These are phyloP conservation scores for Hybognathus amarus DNA, from an alignment of 2,797 vertebrate genomes.

Conservation along the genomic window DNA sequence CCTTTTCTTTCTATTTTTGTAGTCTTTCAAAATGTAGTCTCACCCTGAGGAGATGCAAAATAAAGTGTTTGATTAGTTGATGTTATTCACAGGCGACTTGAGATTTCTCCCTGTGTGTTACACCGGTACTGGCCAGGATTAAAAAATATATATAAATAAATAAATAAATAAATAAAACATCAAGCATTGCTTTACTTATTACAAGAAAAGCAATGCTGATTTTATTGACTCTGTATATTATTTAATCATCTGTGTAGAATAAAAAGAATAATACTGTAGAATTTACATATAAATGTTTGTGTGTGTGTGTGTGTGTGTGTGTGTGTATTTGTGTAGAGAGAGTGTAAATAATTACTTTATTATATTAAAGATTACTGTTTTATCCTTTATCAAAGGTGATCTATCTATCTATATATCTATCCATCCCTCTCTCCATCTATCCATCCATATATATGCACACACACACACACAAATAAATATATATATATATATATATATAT, in stretches of 20 bases:
- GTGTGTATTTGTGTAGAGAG: too few relatives aligned
- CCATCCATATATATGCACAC: too few relatives aligned
- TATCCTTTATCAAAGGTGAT: not conserved
- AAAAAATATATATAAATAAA: too few relatives aligned
- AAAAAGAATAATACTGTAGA: not conserved
- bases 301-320: too few relatives aligned
- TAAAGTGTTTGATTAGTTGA: conserved; percentile 48
- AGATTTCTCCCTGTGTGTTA: conserved; percentile 15
- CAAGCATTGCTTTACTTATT: not conserved
- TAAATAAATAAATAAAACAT: not conserved
- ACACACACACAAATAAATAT: too few relatives aligned
- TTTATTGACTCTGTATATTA: not conserved
- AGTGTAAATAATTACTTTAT: not conserved
- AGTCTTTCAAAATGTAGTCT: conserved; percentile 10
- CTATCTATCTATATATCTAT: too few relatives aligned
- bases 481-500: too few relatives aligned
- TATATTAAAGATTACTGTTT: not conserved
- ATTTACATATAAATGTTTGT: not conserved
- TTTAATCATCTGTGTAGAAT: not conserved
- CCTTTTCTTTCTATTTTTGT: not conserved
- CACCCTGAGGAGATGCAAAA: conserved; percentile 40
- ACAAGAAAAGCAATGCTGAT: not conserved
- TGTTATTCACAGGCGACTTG: conserved; percentile 34
- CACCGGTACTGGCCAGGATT: not conserved
- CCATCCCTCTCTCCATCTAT: too few relatives aligned